Percentiles rank a stretch among this genome's conserved stretches.
These are phyloP conservation scores for Oxyteleia sp. DNA, from an alignment of 2,888 invertebrate species.

Conservation along the genomic window DNA sequence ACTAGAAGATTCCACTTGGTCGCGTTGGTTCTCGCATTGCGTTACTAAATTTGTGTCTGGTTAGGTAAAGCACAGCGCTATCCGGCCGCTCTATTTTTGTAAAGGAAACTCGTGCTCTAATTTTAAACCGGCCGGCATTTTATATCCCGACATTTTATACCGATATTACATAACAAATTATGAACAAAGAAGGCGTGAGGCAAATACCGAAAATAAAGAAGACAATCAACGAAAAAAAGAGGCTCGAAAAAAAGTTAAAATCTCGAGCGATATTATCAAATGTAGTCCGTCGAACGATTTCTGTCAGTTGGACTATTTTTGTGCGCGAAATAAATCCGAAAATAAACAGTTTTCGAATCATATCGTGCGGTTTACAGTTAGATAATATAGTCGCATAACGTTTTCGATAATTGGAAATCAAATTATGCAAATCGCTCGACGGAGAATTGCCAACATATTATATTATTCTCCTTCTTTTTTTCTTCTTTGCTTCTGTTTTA, in stretches of 20 bases:
- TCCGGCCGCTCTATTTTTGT: constrained; percentile 85
- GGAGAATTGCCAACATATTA: constrained; percentile 18
- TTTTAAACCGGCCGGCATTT: constrained; percentile 84
- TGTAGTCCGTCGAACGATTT: constrained; percentile 68
- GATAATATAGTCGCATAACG: constrained; percentile 9
- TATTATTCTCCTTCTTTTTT: too few relatives aligned
- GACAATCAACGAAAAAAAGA: constrained; percentile 11
- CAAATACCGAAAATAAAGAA: constrained; percentile 14
- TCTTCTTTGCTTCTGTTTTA: constrained; percentile 13
- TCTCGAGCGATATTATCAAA: constrained; percentile 65
- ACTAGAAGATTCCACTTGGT: constrained; percentile 37
- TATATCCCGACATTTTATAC: constrained; percentile 68
- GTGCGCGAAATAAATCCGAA: constrained; percentile 55
- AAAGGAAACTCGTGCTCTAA: constrained; percentile 85
- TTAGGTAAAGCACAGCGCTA: constrained; percentile 79
- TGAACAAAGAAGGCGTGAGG: constrained; percentile 15
- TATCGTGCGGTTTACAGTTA: constrained; percentile 27
- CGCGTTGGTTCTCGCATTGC: constrained; percentile 71
- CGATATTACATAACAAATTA: constrained; percentile 66
- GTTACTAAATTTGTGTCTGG: constrained; percentile 82
- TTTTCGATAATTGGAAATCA: constrained; percentile 12
- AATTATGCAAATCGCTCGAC: constrained; percentile 33
- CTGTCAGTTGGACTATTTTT: constrained; percentile 63
- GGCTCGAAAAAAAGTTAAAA: constrained; percentile 42
- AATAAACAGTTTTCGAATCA: constrained; percentile 65